phyloP scores from a whole-genome alignment of 2,113 vertebrate genomes.

The Microcebus lehilahytsara region DNA sequence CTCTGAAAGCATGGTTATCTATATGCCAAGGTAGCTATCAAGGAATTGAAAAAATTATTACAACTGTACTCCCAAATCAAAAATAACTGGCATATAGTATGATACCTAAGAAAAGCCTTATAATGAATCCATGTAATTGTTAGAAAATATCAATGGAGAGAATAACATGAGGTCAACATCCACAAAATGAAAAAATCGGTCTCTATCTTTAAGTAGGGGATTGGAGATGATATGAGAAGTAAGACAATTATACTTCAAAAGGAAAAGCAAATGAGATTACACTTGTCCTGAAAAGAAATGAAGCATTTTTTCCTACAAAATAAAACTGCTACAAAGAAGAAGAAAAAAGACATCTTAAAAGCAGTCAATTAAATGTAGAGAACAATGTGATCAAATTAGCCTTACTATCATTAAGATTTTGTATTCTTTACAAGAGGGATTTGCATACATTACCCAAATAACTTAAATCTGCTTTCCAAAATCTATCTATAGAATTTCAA shows the following conservation, averaged over 20 bases:
- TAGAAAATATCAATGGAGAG: background rate
- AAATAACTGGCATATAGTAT: background rate
- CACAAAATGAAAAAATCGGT: background rate
- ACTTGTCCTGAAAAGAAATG: background rate
- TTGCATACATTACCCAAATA: constrained; percentile 35
- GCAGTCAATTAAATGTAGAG: constrained; percentile 34
- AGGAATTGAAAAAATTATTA: constrained; percentile 3
- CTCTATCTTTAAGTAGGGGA: background rate
- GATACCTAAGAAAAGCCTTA: background rate
- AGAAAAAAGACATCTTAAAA: constrained; percentile 39
- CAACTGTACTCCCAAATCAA: background rate
- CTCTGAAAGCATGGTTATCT: background rate
- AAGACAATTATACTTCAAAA: background rate
- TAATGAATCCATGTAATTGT: background rate
- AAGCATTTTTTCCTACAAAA: constrained; percentile 5
- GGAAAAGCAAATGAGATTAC: background rate
- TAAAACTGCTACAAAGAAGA: background rate
- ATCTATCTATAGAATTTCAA: constrained; percentile 48
- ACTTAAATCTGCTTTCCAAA: constrained; percentile 53
- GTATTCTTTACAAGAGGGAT: constrained; percentile 30
- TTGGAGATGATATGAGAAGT: background rate
- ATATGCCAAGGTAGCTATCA: background rate
- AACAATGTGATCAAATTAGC: constrained; percentile 47
- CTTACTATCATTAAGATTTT: constrained; percentile 31
- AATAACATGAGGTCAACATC: background rate